These are phyloP conservation scores for Gadus macrocephalus DNA, from an alignment of 2,113 vertebrate genomes.

Conservation along the genomic window DNA sequence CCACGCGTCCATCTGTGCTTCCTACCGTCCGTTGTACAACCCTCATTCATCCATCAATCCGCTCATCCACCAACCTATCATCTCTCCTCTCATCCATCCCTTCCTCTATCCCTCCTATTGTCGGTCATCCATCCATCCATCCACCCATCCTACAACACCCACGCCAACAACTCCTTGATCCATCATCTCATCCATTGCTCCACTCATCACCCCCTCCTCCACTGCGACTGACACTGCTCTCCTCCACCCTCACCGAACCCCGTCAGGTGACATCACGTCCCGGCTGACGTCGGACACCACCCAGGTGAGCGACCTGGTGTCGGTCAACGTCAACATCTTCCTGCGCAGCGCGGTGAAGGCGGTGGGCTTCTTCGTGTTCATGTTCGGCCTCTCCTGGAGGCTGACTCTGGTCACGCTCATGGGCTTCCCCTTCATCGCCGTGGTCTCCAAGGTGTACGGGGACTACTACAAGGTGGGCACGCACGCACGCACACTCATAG, in stretches of 20 bases:
- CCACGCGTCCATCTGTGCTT: too few species aligned
- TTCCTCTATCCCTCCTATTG: not conserved
- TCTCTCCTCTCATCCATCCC: not conserved
- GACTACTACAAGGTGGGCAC: constrained; percentile 88
- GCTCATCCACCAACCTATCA: too few species aligned
- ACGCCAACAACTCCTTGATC: too few species aligned
- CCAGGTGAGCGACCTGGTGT: constrained; percentile 92
- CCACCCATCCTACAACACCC: too few species aligned
- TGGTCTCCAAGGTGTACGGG: constrained; percentile 86
- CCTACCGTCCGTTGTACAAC: not conserved
- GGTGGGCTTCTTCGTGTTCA: constrained; percentile 84
- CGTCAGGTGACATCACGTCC: constrained; percentile 90
- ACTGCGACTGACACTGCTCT: not conserved
- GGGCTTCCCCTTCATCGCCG: constrained; percentile 91
- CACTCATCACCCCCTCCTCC: not conserved
- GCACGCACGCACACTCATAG: not conserved
- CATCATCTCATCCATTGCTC: not conserved
- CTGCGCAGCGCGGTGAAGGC: constrained; percentile 84
- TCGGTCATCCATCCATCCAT: too few species aligned
- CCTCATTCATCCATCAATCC: too few species aligned
- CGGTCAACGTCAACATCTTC: constrained; percentile 93
- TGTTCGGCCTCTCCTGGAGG: constrained; percentile 94
- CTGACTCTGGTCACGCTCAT: constrained; percentile 87
- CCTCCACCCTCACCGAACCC: not conserved
- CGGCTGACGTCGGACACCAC: constrained; percentile 94